These are phyloP conservation scores for Luehdorfia chinensis DNA, from an alignment of 1,140 invertebrate genomes.

Conservation along the genomic window DNA sequence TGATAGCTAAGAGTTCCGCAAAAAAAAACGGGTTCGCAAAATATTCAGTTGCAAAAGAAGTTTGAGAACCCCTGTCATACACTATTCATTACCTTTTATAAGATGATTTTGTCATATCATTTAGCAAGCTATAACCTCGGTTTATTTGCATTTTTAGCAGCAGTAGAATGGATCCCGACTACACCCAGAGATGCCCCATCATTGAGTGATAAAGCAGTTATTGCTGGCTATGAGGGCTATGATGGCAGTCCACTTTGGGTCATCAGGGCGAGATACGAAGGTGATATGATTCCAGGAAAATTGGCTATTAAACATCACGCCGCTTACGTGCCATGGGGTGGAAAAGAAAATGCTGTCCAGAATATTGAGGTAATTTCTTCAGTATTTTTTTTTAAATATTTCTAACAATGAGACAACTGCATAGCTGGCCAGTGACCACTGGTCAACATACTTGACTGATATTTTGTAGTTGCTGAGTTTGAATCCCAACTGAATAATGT, in stretches of 20 bases:
- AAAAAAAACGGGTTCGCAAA: too few relatives aligned
- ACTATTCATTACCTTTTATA: too few relatives aligned
- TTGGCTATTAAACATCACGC: slow-evolving; percentile 50
- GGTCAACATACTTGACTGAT: too few relatives aligned
- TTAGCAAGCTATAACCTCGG: too few relatives aligned
- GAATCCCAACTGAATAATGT: too few relatives aligned
- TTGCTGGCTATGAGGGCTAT: slow-evolving; percentile 56
- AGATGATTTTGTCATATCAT: too few relatives aligned
- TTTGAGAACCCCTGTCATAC: too few relatives aligned
- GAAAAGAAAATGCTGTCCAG: slow-evolving; percentile 48
- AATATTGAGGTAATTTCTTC: slow-evolving; percentile 47
- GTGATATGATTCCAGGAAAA: slow-evolving; percentile 61
- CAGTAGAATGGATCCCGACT: slow-evolving; percentile 53
- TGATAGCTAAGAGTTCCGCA: too few relatives aligned
- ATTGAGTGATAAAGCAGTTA: slow-evolving; percentile 43
- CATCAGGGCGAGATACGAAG: slow-evolving; percentile 43
- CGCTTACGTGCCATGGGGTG: slow-evolving; percentile 59
- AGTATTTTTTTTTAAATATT: slow-evolving; percentile 18
- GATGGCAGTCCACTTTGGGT: slow-evolving; percentile 64
- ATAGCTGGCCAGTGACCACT: too few relatives aligned
- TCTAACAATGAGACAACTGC: too few relatives aligned
- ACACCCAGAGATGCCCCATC: slow-evolving; percentile 28
- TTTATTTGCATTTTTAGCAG: slow-evolving; percentile 35
- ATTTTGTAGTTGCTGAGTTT: too few relatives aligned
- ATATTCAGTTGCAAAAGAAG: too few relatives aligned